Base-by-base conservation (phyloP, 2,888 invertebrate genomes). In the Mayetiola destructor region DNA sequence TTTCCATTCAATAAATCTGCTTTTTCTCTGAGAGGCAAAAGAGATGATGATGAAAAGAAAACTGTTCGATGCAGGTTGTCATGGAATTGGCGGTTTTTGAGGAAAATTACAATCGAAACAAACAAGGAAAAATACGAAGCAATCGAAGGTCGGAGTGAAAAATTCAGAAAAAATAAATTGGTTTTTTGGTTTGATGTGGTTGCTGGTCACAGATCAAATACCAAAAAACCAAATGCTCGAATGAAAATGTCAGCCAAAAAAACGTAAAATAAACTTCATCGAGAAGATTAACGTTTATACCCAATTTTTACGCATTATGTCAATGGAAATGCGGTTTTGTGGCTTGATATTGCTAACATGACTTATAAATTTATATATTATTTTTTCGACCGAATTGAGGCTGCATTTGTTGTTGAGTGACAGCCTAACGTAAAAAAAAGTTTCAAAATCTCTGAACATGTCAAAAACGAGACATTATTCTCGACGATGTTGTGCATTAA, bases 281-380 rank as follows among this genome's bases (percentile, higher is more conserved):
- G 14, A 21, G n/a, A n/a, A n/a, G n/a, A 27, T 5, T 48, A n/a
- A n/a, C n/a, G n/a, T n/a, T n/a, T n/a, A n/a, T n/a, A n/a, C n/a
- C n/a, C n/a, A n/a, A n/a, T n/a, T n/a, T n/a, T n/a, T n/a, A n/a
- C n/a, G n/a, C n/a, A n/a, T 27, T 2, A 27, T 48, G 48, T 48
- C 48, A 48, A 48, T 48, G 23, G 48, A 48, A 27, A 27, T 48
- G 48, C 48, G 48, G 48, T 48, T 48, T 48, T 48, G 48, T 48
- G 48, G 48, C 27, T 48, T 23, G 27, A n/a, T n/a, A 27, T 48
- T 48, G 48, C 27, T 48, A 48, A 48, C 27, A 48, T 27, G 29
- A 27, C 27, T 48, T 27, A 27, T 48, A 27, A 14, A 48, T 48
- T 48, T 48, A n/a, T n/a, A n/a, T n/a, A n/a, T n/a, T n/a, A n/a